phyloP scores from a whole-genome alignment of 1,140 invertebrate genomes.

The Drosophila guanche region DNA sequence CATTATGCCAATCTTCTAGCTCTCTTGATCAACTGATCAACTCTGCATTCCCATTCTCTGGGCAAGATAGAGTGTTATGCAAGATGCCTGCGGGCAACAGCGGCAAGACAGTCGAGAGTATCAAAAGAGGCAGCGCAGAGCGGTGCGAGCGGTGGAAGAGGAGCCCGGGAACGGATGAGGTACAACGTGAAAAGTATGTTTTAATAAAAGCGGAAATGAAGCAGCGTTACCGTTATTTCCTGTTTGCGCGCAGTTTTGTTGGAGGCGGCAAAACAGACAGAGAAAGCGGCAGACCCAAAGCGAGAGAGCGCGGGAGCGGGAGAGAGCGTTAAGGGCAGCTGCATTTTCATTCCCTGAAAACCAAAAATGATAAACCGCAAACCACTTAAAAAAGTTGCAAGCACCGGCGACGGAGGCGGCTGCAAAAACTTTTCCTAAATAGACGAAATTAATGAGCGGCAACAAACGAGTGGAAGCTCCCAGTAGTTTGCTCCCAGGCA shows the following conservation, averaged over 20 bases:
- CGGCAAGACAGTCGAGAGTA: conserved; percentile 25
- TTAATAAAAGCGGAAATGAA: conserved; percentile 82
- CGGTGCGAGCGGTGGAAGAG: background rate
- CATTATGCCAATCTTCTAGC: no score
- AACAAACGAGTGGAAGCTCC: conserved; percentile 10
- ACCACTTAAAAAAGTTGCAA: conserved; percentile 74
- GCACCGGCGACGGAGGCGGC: conserved; percentile 34
- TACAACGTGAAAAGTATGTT: conserved; percentile 80
- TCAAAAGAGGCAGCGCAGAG: conserved; percentile 4
- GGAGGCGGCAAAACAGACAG: conserved; percentile 27
- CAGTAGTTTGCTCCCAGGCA: conserved; percentile 13
- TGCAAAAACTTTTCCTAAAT: conserved; percentile 65
- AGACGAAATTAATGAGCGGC: conserved; percentile 75
- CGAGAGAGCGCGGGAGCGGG: background rate
- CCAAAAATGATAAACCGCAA: conserved; percentile 70
- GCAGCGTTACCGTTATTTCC: conserved; percentile 81
- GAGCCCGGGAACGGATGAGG: conserved; percentile 62
- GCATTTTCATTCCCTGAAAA: conserved; percentile 58
- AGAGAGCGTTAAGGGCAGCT: conserved; percentile 41
- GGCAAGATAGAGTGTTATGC: conserved; percentile 10
- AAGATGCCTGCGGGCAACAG: conserved; percentile 37
- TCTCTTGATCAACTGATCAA: background rate
- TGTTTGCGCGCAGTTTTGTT: conserved; percentile 77
- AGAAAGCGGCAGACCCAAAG: background rate
- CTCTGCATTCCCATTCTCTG: background rate